Evolutionary conservation across 2,888 invertebrate genomes (phyloP).

Genomic region (Galeruca laticollis): DNA sequence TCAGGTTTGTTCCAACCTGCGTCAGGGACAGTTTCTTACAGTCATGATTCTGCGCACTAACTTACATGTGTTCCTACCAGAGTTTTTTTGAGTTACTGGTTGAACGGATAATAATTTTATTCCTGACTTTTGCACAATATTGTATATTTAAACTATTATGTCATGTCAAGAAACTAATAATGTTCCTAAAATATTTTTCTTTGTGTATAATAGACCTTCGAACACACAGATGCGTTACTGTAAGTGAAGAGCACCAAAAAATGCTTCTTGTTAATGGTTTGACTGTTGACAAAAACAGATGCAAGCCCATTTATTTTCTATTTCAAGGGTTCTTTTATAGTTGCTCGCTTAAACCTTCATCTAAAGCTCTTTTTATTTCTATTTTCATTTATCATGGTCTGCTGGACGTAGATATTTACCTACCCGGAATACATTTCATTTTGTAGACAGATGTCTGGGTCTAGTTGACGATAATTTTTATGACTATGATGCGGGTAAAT

Average conservation of each 20-base stretch:
- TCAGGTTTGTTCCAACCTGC: too few relatives aligned
- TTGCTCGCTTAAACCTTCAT: slow-evolving; percentile 13
- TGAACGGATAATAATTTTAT: too few relatives aligned
- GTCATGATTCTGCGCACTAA: too few relatives aligned
- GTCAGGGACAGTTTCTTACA: too few relatives aligned
- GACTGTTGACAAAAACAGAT: background rate
- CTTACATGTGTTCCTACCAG: too few relatives aligned
- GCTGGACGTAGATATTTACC: slow-evolving; percentile 37
- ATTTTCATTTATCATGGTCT: slow-evolving; percentile 7
- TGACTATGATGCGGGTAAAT: slow-evolving; percentile 23
- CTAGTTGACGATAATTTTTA: slow-evolving; percentile 32
- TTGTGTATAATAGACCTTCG: background rate
- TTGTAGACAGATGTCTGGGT: slow-evolving; percentile 43
- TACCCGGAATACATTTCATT: slow-evolving; percentile 39
- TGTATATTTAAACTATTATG: too few relatives aligned
- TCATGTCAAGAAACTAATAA: too few relatives aligned
- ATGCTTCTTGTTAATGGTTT: background rate
- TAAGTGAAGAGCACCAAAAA: background rate
- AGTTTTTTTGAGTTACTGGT: too few relatives aligned
- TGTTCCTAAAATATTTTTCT: background rate
- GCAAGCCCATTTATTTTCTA: slow-evolving; percentile 24
- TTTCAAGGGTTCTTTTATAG: slow-evolving; percentile 28
- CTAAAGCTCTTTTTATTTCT: slow-evolving; percentile 6
- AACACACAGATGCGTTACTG: background rate
- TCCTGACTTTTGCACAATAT: too few relatives aligned